Base-by-base conservation (phyloP, 2,797 vertebrate species). In the Taenioides sp. region DNA sequence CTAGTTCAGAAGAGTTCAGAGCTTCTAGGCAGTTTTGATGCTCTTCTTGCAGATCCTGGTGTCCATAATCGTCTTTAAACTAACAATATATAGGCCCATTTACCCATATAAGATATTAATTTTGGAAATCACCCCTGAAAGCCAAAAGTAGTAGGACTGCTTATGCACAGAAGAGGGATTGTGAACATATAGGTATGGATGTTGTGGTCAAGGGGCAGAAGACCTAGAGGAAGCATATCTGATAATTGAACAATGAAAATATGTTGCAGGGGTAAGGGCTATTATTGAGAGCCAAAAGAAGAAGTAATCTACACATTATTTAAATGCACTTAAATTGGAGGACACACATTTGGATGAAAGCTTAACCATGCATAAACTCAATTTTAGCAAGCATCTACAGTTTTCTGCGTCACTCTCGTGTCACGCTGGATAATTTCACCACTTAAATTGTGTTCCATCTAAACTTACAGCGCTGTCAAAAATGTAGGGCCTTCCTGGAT, bases 401-500 rank as follows among this genome's bases (percentile, higher is more conserved):
- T 61, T 65, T 40, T 47, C 22, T 65, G 14, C 62, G 4, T 65
- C 40, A 65, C 62, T 43, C n/a, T 65, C 2, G 23, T 65, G 22
- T 27, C 64, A 50, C 23, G 17, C 54, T 65, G 50, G 76, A 68
- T 78, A 67, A 66, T 73, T 37, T 73, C 67, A 70, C 37, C 55
- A 63, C 68, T 72, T 75, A 70, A 67, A 84, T 75, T 80, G 40
- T 70, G 72, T 75, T 75, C 65, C 68, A 65, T 77, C 70, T 84
- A 82, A 88, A 88, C 84, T 85, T 85, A 83, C 65, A 31, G 65
- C 52, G 1, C 60, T 63, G 74, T 81, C 70, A 74, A 62, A 79
- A 88, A 87, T 80, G 70, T 75, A 84, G 78, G 70, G 64, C 79
- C 72, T 80, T 80, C 68, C 77, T 87, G 87, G 84, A 91, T 88